Evolutionary conservation across 2,113 vertebrate genomes (phyloP).

Genomic region (Saguinus imperator): DNA sequence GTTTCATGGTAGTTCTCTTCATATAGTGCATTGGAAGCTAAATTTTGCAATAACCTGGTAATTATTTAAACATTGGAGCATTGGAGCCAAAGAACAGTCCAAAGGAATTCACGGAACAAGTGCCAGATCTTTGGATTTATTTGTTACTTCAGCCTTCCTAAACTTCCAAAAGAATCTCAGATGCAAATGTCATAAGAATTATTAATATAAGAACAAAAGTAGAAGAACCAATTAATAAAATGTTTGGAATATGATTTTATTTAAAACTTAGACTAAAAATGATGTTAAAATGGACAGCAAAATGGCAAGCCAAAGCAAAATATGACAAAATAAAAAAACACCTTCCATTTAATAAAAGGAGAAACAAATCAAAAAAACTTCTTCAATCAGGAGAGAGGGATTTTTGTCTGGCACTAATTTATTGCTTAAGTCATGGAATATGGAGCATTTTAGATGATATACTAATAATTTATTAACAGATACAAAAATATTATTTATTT

Average conservation of each 20-base stretch:
- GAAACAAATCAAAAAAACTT: not conserved
- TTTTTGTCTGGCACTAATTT: slow-evolving; percentile 22
- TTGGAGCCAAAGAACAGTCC: not conserved
- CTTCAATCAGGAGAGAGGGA: not conserved
- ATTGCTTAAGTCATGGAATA: not conserved
- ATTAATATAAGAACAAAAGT: not conserved
- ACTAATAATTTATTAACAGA: not conserved
- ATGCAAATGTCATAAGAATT: not conserved
- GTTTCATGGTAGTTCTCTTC: slow-evolving; percentile 14
- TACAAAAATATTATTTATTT: slow-evolving; percentile 23
- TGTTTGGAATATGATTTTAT: not conserved
- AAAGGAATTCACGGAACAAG: slow-evolving; percentile 1
- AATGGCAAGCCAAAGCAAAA: slow-evolving; percentile 33
- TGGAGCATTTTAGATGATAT: not conserved
- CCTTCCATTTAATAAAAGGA: not conserved
- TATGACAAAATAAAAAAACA: not conserved
- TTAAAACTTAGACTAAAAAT: not conserved
- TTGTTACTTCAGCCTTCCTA: slow-evolving; percentile 21
- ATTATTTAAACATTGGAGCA: slow-evolving; percentile 27
- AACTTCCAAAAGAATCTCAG: slow-evolving; percentile 18
- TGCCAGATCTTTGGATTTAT: not conserved
- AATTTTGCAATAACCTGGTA: slow-evolving; percentile 28
- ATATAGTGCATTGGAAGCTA: not conserved
- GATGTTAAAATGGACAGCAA: not conserved
- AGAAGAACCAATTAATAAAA: slow-evolving; percentile 16